These are phyloP conservation scores for Clarias macrocephalus DNA, from an alignment of 2,113 vertebrate genomes.

Conservation along the genomic window DNA sequence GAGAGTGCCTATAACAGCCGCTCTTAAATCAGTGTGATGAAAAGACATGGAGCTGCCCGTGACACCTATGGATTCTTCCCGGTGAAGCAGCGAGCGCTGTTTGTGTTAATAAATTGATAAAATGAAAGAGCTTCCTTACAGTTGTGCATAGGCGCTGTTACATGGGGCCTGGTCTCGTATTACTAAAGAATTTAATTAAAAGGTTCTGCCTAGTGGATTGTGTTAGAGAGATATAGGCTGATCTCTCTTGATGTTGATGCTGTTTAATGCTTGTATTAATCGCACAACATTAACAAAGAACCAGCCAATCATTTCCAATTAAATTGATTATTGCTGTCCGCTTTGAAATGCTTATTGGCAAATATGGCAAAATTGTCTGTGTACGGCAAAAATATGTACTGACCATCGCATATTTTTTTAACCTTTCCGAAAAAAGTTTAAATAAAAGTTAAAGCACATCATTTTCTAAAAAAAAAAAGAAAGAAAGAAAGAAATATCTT, in stretches of 20 bases:
- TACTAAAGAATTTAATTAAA: slow-evolving; percentile 11
- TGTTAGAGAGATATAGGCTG: background rate
- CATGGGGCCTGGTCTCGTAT: background rate
- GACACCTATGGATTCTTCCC: slow-evolving; percentile 21
- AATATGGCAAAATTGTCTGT: no score
- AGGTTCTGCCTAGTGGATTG: background rate
- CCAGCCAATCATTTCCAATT: background rate
- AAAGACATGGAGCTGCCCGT: slow-evolving; percentile 13
- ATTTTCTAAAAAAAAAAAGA: no score
- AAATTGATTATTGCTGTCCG: background rate
- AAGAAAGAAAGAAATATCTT: no score
- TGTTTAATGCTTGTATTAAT: background rate
- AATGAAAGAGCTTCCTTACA: slow-evolving; percentile 5
- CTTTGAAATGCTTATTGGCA: background rate
- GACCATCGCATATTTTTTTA: background rate
- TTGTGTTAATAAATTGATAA: slow-evolving; percentile 13
- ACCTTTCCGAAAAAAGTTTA: background rate
- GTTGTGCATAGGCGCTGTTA: background rate
- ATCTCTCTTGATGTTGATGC: background rate
- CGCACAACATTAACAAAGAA: background rate
- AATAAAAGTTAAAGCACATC: no score
- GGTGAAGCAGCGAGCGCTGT: background rate
- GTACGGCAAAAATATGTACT: background rate
- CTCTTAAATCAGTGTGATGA: slow-evolving; percentile 42
- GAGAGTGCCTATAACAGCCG: slow-evolving; percentile 23